phyloP scores from a whole-genome alignment of 2,797 vertebrate genomes.

The Naso thynnoides region DNA sequence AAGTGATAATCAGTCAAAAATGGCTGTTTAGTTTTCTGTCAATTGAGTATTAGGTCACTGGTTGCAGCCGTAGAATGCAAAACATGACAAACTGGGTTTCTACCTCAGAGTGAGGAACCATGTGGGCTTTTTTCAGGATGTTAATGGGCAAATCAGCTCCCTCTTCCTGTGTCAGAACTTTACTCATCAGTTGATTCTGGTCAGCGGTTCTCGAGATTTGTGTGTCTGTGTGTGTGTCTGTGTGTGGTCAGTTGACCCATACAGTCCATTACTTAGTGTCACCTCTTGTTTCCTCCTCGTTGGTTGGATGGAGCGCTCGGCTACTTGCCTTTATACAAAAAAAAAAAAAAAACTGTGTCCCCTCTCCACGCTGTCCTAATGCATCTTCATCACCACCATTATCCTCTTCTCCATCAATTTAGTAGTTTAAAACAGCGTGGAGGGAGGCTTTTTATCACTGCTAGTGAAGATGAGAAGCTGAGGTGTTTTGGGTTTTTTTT shows the following conservation, averaged over 20 bases:
- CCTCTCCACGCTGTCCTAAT: slow-evolving; percentile 32
- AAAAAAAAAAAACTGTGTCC: neutral
- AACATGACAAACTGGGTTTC: neutral
- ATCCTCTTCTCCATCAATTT: slow-evolving; percentile 10
- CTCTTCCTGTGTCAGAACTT: slow-evolving; percentile 42
- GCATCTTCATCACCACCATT: slow-evolving; percentile 53
- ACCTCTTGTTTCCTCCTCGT: slow-evolving; percentile 48
- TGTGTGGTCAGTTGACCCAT: slow-evolving; percentile 43
- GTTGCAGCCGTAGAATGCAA: neutral
- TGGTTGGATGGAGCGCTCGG: slow-evolving; percentile 35
- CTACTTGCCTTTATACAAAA: slow-evolving; percentile 28
- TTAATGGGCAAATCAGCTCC: neutral
- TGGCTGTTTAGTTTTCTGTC: too few relatives aligned
- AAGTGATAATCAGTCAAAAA: too few relatives aligned
- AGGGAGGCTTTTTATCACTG: neutral
- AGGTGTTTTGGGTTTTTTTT: too few relatives aligned
- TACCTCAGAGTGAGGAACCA: slow-evolving; percentile 7
- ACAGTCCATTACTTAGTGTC: slow-evolving; percentile 43
- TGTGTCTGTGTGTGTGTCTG: slow-evolving; percentile 18
- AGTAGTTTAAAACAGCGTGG: neutral
- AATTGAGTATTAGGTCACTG: too few relatives aligned
- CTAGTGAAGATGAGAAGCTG: too few relatives aligned
- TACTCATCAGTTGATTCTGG: slow-evolving; percentile 36
- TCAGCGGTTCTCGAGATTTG: slow-evolving; percentile 29
- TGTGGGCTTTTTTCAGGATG: slow-evolving; percentile 4